Evolutionary conservation across 2,113 vertebrate species (phyloP), one percentile per base, ranked within the genome.

Genomic region (Perognathus longimembris): DNA sequence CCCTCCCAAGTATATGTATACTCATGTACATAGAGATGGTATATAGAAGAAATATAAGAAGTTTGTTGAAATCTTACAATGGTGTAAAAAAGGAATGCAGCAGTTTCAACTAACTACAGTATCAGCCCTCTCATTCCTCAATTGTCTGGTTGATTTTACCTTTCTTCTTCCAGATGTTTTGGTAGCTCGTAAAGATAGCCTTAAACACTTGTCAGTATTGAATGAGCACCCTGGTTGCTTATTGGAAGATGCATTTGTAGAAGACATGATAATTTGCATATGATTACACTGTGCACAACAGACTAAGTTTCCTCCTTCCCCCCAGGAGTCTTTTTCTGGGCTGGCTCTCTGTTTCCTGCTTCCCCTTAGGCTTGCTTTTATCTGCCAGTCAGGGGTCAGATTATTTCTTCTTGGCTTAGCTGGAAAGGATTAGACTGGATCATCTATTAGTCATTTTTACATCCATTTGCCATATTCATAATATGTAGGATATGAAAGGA

Each of bases 161-260:
- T 91, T 36, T 95, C 73, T 75, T 87, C 34, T 69, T 89, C 77
- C 87, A 96, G 89, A 95, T 95, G 89, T 92, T 96, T 84, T 93
- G 40, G 69, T 91, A 66, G 42, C 76, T 91, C 80, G 17, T 38
- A 78, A 79, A 95, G 88, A 93, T 75, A 80, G 71, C 81, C 70
- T 94, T 69, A 90, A 36, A 82, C 75, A 61, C 73, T 89, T 93
- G 57, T 88, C 85, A 91, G 76, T 74, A n/a, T 45, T 94, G 83
- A 87, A 69, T 54, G 69, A 91, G 22, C 40, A 95, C 75, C 73
- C 63, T 77, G 1, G 14, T 89, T 92, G 64, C 77, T 85, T 78
- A 82, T 20, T 92, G 80, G 89, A 94, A 91, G 78, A 94, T 50
- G 40, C 81, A 73, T 92, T 87, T 89, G 80, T 63, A 61, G 71